Conservation (phyloP, 2,888 invertebrate species). For the Gymnocheta viridis region DNA sequence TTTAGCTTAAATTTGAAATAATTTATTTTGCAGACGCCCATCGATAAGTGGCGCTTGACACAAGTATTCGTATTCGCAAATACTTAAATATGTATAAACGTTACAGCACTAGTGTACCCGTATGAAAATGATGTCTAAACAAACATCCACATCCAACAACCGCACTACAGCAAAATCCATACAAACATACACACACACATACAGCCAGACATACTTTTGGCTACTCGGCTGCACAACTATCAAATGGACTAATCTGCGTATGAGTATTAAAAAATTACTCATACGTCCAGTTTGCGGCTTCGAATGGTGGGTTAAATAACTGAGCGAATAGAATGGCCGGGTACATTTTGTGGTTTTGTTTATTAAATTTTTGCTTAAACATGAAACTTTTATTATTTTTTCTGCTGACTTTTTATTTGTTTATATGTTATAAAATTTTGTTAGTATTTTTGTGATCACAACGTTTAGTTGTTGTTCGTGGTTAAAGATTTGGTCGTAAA, state of each 20-base stretch:
- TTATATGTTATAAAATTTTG: constrained; percentile 1
- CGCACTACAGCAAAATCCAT: neutral
- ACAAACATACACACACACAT: neutral
- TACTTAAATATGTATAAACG: neutral
- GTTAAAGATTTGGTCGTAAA: constrained; percentile 46
- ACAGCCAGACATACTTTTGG: neutral
- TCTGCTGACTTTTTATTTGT: constrained; percentile 9
- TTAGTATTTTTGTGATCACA: constrained; percentile 42
- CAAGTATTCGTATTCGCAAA: too few relatives aligned
- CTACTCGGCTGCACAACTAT: neutral
- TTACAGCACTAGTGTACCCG: neutral
- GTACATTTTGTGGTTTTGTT: constrained; percentile 54
- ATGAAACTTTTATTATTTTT: constrained; percentile 28
- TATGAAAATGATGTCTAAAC: constrained; percentile 48
- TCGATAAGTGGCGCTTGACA: too few relatives aligned
- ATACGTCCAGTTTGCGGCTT: constrained; percentile 43
- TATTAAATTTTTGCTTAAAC: constrained; percentile 48
- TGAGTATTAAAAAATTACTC: constrained; percentile 63
- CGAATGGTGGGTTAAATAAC: constrained; percentile 18
- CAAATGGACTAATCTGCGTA: constrained; percentile 30
- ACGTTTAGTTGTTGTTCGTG: constrained; percentile 49
- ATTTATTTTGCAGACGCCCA: too few relatives aligned
- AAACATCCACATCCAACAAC: constrained; percentile 26
- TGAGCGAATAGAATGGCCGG: constrained; percentile 17
- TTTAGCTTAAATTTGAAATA: too few relatives aligned